phyloP scores from a whole-genome alignment of 2,113 vertebrate species.

The Falco punctatus region DNA sequence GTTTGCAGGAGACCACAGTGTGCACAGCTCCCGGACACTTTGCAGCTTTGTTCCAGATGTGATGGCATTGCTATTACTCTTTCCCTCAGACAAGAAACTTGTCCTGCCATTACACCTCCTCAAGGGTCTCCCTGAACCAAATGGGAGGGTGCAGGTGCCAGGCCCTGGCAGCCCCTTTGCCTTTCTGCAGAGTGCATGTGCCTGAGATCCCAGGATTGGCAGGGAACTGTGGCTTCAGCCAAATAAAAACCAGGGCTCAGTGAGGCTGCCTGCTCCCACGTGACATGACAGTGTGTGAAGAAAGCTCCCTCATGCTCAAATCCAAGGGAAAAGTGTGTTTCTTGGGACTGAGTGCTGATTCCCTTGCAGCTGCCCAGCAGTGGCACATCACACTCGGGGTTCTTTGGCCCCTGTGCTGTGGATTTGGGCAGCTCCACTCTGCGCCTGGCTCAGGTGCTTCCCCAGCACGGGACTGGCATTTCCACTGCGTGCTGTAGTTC shows the following conservation, averaged over 20 bases:
- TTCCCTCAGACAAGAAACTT: background rate
- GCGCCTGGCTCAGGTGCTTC: background rate
- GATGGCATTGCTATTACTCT: background rate
- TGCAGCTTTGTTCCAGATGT: background rate
- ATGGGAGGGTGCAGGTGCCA: background rate
- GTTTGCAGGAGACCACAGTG: fast-evolving
- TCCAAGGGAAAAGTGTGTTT: background rate
- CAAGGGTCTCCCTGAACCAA: background rate
- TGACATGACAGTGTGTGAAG: background rate
- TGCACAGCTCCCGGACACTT: background rate
- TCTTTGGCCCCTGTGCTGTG: background rate
- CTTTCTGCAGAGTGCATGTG: background rate
- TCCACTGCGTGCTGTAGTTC: fast-evolving
- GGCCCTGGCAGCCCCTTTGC: background rate
- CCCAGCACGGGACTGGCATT: background rate
- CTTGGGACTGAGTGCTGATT: background rate
- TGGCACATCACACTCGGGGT: background rate
- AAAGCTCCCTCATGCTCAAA: background rate
- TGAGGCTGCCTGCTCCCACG: background rate
- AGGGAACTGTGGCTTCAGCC: background rate
- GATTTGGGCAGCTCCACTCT: background rate
- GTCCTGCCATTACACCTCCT: background rate
- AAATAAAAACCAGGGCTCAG: background rate
- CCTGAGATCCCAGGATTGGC: background rate
- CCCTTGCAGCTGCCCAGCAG: background rate